Base-by-base conservation (phyloP, 2,797 vertebrate genomes). In the Thalassophryne amazonica region DNA sequence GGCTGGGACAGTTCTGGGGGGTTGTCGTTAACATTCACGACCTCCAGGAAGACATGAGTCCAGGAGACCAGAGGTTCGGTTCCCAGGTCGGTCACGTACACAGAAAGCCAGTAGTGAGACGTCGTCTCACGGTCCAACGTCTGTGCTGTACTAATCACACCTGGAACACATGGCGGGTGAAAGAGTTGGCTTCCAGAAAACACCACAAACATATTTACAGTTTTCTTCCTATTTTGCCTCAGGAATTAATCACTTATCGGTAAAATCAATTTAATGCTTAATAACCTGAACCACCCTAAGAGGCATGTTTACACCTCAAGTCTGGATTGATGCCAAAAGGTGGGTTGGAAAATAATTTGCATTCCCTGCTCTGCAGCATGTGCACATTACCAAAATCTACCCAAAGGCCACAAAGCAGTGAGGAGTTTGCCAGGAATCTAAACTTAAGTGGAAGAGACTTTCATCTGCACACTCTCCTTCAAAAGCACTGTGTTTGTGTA, bases 21-120 rank as follows among this genome's bases (percentile, higher is more conserved):
- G 37, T 96, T 98, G 69, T 99, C 97, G 11, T 99, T 99, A 21
- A 94, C 58, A 29, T 99, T 97, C 0, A 69, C 85, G 46, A 99
- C 91, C 63, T 97, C 94, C 51, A 99, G 83, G 78, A 90, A 98
- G 71, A 99, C 90, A 65, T 98, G 94, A 18, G 92, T 93, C 76
- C 93, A 90, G 29, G 95, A 91, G 23, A 88, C 75, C 29, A 95
- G 82, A 19, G 96, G 93, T 40, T 93, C 31, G 0, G 93, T 93
- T 3, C 96, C 95, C 68, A 90, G 73, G 67, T 99, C 97, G 12
- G 90, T 92, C 29, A 89, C 95, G 15, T 90, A 85, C 15, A 98
- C 92, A 0, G 94, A 95, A 27, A 99, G 83, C 97, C 97, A 99
- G 70, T 97, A 97, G 83, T 92, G 91, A 47, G 92, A 73, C 0